These are phyloP conservation scores for Anodontia alba DNA, from an alignment of 2,888 invertebrate genomes.

Conservation along the genomic window DNA sequence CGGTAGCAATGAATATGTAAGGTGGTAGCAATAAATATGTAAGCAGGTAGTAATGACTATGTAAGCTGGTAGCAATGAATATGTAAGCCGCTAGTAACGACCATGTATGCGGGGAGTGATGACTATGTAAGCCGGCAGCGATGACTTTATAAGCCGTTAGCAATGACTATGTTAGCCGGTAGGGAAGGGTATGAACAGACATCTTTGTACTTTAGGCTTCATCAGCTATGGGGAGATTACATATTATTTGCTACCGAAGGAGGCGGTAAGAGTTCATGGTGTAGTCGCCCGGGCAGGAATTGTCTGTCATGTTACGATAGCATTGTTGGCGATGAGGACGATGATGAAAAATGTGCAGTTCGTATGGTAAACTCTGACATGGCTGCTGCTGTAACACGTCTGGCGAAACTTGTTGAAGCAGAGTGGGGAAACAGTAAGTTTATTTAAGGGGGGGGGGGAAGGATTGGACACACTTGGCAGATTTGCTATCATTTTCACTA, in stretches of 20 bases:
- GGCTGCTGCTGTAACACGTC: conserved; percentile 51
- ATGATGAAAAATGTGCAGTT: conserved; percentile 43
- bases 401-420: conserved; percentile 58
- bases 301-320: conserved; percentile 45
- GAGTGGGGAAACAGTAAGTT: conserved; percentile 66
- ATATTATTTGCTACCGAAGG: conserved; percentile 49
- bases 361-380: conserved; percentile 55
- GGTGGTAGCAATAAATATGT: too few species aligned
- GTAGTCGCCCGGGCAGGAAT: conserved; percentile 39
- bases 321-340: conserved; percentile 20
- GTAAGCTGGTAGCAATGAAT: too few species aligned
- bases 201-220: conserved; percentile 24
- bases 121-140: too few species aligned
- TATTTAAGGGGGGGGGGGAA: too few species aligned
- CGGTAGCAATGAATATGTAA: too few species aligned
- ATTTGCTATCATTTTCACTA: background rate
- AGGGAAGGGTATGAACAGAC: too few species aligned
- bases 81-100: too few species aligned
- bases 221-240: conserved; percentile 55
- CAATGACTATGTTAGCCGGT: too few species aligned
- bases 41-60: too few species aligned
- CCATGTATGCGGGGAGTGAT: too few species aligned
- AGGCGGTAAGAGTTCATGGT: conserved; percentile 40
- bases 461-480: too few species aligned
- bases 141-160: too few species aligned